Evolutionary conservation across 53 echinoderm and acorn worm species (phyloP).

Genomic region (Astropecten irregularis): DNA sequence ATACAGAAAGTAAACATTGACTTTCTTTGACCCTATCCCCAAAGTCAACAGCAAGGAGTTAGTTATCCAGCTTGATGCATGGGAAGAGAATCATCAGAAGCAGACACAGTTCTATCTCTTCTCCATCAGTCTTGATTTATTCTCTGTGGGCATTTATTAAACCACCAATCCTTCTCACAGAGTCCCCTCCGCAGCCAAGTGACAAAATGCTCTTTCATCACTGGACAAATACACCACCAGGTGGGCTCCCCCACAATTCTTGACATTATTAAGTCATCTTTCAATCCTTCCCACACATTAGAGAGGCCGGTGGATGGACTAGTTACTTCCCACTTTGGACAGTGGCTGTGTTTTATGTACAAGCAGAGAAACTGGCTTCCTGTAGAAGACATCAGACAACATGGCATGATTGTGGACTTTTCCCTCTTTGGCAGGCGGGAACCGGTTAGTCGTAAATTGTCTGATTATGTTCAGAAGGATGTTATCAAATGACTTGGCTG

Average conservation of each 20-base stretch:
- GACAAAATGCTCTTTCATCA: conserved; percentile 47
- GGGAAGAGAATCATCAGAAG: too few species aligned
- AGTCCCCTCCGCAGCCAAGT: neutral
- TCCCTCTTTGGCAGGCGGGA: neutral
- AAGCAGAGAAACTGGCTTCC: too few species aligned
- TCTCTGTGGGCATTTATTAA: neutral
- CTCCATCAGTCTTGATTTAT: conserved; percentile 11
- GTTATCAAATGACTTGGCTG: conserved; percentile 27
- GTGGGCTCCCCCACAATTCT: conserved; percentile 18
- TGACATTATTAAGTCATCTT: conserved; percentile 35
- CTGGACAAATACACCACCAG: conserved; percentile 38
- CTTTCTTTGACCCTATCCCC: too few species aligned
- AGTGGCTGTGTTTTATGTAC: too few species aligned
- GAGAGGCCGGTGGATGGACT: neutral
- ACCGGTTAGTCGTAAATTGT: conserved; percentile 20
- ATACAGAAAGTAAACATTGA: too few species aligned
- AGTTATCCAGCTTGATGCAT: too few species aligned
- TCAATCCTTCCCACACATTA: neutral
- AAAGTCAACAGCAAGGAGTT: too few species aligned
- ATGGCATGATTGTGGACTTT: neutral
- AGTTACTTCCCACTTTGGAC: too few species aligned
- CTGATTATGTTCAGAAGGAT: conserved; percentile 31
- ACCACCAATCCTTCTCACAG: conserved; percentile 21
- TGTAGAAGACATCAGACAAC: neutral
- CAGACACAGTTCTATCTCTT: too few species aligned